Evolutionary conservation across 2,113 vertebrate genomes (phyloP), one percentile per base, ranked within the genome.

Genomic region (Nymphicus hollandicus): DNA sequence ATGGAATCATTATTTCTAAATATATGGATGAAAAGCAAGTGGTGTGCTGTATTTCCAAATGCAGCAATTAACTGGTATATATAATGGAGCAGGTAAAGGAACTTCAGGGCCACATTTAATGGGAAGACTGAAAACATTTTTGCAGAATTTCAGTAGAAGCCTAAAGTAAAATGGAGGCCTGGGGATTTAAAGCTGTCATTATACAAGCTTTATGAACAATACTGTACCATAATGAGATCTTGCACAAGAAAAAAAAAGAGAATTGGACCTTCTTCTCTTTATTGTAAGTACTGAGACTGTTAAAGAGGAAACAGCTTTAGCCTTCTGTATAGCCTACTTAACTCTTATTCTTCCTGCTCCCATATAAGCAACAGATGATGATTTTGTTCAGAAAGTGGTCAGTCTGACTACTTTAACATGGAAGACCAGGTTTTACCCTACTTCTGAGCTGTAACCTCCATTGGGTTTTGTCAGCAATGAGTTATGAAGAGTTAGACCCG

Each of bases 1-100:
- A 78, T 53, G 20, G 68, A 90, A 61, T 65, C 47, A 71, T 73
- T 82, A 52, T 79, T 96, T 94, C 64, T 93, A 80, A 78, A 91
- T 56, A 77, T 18, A 76, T 6, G 39, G 46, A 53, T 55, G 68
- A 86, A 71, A 91, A 91, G 73, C 15, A 89, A 89, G 41, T 9
- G 17, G 10, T 52, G 58, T n/a, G 58, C 60, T 93, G 25, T 68
- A 49, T 37, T 83, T 72, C 47, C n/a, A 81, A 90, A 61, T 29
- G 46, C 33, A 88, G 69, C 41, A 76, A 39, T 74, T 76, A 86
- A 80, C 17, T 73, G 46, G 12, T 50, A n/a, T 33, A 71, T 20
- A 47, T 14, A 77, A 91, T 15, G 9, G 22, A 23, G 17, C 49
- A 93, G 27, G 82, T 39, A 63, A 86, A 88, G 29, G 17, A 93